Evolutionary conservation across 2,888 invertebrate species (phyloP).

Genomic region (Tinea semifulvella): DNA sequence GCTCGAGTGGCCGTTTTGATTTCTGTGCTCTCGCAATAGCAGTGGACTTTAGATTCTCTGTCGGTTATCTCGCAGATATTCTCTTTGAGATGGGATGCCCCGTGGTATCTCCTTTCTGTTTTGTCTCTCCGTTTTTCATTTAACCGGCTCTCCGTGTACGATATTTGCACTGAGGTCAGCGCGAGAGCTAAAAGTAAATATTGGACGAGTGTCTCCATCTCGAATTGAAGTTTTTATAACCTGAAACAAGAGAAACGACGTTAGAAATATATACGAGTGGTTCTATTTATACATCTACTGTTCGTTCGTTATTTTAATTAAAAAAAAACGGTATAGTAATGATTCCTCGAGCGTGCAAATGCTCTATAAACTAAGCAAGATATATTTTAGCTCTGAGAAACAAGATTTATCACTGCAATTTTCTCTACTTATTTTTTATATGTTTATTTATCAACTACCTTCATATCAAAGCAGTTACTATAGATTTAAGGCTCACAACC

Average conservation of each 20-base stretch:
- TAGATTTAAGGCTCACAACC: too few species aligned
- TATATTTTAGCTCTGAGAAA: too few species aligned
- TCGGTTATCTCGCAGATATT: constrained; percentile 69
- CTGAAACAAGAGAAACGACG: constrained; percentile 44
- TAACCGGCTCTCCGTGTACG: constrained; percentile 59
- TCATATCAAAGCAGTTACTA: too few species aligned
- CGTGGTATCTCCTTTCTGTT: constrained; percentile 51
- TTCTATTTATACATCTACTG: constrained; percentile 4
- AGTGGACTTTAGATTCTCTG: constrained; percentile 68
- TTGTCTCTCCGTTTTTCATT: constrained; percentile 64
- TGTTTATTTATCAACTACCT: too few species aligned
- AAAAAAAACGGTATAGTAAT: too few species aligned
- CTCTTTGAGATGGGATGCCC: constrained; percentile 41
- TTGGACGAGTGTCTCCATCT: constrained; percentile 57
- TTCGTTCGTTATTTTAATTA: too few species aligned
- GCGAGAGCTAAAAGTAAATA: constrained; percentile 61
- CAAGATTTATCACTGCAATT: too few species aligned
- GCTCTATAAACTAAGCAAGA: too few species aligned
- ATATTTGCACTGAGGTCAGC: constrained; percentile 62
- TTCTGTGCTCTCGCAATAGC: constrained; percentile 71
- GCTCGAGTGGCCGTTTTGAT: constrained; percentile 71
- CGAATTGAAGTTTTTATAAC: constrained; percentile 22
- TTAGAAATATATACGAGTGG: constrained; percentile 16
- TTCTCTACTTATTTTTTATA: too few species aligned
- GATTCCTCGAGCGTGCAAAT: too few species aligned